Percentiles rank a stretch among this genome's conserved stretches.
Evolutionary conservation across 2,113 vertebrate species (phyloP).

Genomic region (Progne subis): DNA sequence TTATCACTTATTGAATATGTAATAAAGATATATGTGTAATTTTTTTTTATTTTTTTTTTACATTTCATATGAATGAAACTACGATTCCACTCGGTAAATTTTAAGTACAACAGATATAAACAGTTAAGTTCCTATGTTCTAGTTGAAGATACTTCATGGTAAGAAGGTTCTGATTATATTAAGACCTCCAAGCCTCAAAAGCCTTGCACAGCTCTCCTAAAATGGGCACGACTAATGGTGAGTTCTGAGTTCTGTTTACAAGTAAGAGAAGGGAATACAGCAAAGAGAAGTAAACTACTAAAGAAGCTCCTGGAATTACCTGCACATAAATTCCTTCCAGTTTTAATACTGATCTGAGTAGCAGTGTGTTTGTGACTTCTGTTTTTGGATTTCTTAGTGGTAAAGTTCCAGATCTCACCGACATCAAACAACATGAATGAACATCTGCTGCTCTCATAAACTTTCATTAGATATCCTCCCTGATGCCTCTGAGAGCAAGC

Average conservation of each 20-base stretch:
- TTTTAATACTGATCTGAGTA: background rate
- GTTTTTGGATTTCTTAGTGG: background rate
- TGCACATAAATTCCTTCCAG: background rate
- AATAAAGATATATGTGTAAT: background rate
- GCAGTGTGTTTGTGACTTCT: background rate
- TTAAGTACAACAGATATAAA: background rate
- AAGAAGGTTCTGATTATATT: background rate
- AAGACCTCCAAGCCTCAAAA: background rate
- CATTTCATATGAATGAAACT: background rate
- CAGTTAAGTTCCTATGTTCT: background rate
- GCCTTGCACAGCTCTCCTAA: background rate
- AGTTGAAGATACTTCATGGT: background rate
- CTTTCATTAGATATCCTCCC: background rate
- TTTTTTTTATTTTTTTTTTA: background rate
- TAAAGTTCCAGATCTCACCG: slow-evolving; percentile 5
- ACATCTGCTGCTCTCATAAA: slow-evolving; percentile 17
- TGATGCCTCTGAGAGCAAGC: background rate
- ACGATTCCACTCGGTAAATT: background rate
- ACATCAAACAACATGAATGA: background rate
- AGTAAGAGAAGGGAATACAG: background rate
- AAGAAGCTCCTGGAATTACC: background rate
- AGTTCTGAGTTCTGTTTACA: background rate
- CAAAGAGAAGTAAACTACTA: background rate
- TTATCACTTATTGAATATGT: background rate
- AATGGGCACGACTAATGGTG: background rate